Base-by-base conservation (phyloP, 1,140 invertebrate species). In the Musca domestica region DNA sequence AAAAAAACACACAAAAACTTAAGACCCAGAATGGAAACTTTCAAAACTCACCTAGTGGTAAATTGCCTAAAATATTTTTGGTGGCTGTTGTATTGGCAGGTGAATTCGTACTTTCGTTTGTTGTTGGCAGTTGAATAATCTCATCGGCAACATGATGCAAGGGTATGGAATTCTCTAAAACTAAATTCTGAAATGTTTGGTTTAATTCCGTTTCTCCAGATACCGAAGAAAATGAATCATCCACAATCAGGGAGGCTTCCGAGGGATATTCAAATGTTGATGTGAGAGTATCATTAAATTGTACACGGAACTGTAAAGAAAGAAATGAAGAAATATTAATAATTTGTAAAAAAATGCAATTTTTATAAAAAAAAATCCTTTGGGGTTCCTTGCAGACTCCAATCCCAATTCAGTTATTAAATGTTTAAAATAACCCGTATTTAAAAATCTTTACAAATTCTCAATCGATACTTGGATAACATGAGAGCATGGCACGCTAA, bases 241-340 rank as follows among this genome's bases (percentile, higher is more conserved):
- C 89, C 75, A 88, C 85, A 64, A 91, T 81, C 68, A 78, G 70
- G 52, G 92, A 94, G 51, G 88, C 86, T 83, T 95, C 93, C 69
- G 92, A 93, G 49, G 92, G 92, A 80, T 95, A 95, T 82, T 94
- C 92, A 83, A 92, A 94, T 46, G 91, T 91, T 66, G 88, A 87
- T 58, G 91, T 93, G 25, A 91, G 88, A 46, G 87, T 87, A 77
- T 95, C 92, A 76, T 94, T 90, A 82, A 95, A 95, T 71, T 91
- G 89, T 76, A 95, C 92, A 78, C 88, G 91, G 77, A 93, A 83
- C 92, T 94, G 86, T 58, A 66, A 64, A 47, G 7, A 25, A 56
- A 71, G 67, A 64, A 64, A 51, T 15, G 47, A 64, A 66, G 17
- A 64, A 56, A 52, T 34, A 15, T 46, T 66, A 51, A 20, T 20